phyloP scores from a whole-genome alignment of 2,113 vertebrate genomes.

The Neogobius melanostomus region DNA sequence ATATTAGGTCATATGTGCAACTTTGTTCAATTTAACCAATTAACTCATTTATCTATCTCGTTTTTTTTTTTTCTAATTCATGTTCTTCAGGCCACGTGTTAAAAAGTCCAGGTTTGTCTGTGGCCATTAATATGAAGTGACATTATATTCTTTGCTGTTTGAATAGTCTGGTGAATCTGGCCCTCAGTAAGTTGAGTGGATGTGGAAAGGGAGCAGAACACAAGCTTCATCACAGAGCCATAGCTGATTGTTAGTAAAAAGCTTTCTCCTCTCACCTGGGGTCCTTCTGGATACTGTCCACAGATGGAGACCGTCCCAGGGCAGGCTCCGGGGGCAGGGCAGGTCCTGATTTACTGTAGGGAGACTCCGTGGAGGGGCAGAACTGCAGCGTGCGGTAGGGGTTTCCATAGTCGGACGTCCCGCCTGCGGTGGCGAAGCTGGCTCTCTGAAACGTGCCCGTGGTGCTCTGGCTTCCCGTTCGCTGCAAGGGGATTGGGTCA shows the following conservation, averaged over 20 bases:
- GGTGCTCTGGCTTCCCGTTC: slow-evolving; percentile 94
- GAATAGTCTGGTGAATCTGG: slow-evolving; percentile 61
- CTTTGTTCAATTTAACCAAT: background rate
- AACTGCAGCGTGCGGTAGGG: slow-evolving; percentile 98
- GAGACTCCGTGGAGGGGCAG: slow-evolving; percentile 95
- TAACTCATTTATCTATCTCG: background rate
- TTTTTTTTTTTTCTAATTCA: background rate
- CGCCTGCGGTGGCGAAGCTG: slow-evolving; percentile 88
- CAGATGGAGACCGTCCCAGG: slow-evolving; percentile 94
- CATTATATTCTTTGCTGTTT: background rate
- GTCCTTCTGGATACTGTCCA: slow-evolving; percentile 99
- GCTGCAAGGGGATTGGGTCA: slow-evolving; percentile 98
- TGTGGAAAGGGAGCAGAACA: slow-evolving; percentile 49
- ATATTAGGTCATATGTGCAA: slow-evolving; percentile 1
- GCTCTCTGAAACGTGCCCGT: slow-evolving; percentile 91
- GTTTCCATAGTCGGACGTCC: slow-evolving; percentile 86
- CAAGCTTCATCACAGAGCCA: slow-evolving; percentile 47
- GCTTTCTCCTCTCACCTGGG: slow-evolving; percentile 87
- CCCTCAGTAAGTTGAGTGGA: slow-evolving; percentile 62
- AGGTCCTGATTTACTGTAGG: slow-evolving; percentile 98
- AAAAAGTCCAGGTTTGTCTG: background rate
- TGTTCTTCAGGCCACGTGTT: background rate
- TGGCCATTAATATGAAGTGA: background rate
- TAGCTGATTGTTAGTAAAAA: slow-evolving; percentile 12
- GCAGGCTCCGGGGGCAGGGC: slow-evolving; percentile 93